These are phyloP conservation scores for Oegoconia quadripuncta DNA, from an alignment of 2,888 invertebrate species.

Conservation along the genomic window DNA sequence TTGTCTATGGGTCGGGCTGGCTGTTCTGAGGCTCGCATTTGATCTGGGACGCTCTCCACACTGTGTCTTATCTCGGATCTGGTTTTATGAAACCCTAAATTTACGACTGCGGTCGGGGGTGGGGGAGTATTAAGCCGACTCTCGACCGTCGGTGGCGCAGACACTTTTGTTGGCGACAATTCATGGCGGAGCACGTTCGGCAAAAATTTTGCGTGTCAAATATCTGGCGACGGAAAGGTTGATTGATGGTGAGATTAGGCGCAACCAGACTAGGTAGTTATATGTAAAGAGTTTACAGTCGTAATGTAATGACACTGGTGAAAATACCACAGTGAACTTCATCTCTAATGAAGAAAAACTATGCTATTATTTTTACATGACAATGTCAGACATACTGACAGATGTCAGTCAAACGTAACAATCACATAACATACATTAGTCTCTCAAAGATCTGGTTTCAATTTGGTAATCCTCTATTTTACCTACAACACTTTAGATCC, in stretches of 20 bases:
- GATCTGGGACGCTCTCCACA: conserved; percentile 74
- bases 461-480: no score
- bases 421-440: no score
- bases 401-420: no score
- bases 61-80: conserved; percentile 78
- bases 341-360: no score
- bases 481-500: no score
- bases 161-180: conserved; percentile 74
- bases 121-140: conserved; percentile 71
- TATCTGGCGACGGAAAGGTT: conserved; percentile 49
- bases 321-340: no score
- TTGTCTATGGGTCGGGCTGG: conserved; percentile 57
- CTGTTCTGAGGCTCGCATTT: conserved; percentile 68
- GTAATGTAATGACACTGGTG: neutral
- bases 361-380: no score
- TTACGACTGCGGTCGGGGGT: conserved; percentile 76
- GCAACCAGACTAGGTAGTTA: neutral
- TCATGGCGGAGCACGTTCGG: conserved; percentile 71
- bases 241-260: conserved; percentile 55
- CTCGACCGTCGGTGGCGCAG: conserved; percentile 66
- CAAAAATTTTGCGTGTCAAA: conserved; percentile 71
- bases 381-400: no score
- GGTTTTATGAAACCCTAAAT: conserved; percentile 80
- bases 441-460: no score
- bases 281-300: no score